Base-by-base conservation (phyloP, 1,140 invertebrate species). In the Calliphora vicina region DNA sequence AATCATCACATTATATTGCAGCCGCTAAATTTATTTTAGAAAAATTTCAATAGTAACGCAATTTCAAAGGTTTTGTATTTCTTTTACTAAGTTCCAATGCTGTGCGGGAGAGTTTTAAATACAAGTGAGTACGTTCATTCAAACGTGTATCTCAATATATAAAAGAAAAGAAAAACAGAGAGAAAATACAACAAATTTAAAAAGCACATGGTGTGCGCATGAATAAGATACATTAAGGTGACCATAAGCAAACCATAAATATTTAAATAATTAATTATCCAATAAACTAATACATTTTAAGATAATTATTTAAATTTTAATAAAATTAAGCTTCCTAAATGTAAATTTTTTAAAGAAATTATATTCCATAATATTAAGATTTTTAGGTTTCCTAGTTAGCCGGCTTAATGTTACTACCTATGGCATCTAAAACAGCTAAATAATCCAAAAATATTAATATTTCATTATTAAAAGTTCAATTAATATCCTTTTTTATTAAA, bases 131-230 rank as follows among this genome's bases (percentile, higher is more conserved):
- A 57, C n/a, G 6, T 57, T n/a, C 10, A 35, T 35, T 35, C n/a
- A n/a, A n/a, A 35, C 35, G 35, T 35, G 35, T 35, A 35, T 57
- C 50, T 57, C 50, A 57, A 57, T 57, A 57, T 6, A 57, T 57
- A 57, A 57, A 76, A 76, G 6, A 35, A 35, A 35, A 2, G 0
- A 35, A 35, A 35, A 35, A 35, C 35, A 26, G 73, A 76, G 35
- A 42, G 29, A 42, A 76, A 76, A 76, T 25, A n/a, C 20, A n/a
- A 76, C n/a, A 76, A 76, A 76, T 29, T 20, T 76, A 23, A 42
- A 43, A 88, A 89, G 88, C 88, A 89, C 88, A 89, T 89, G 88
- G 88, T 89, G 88, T 89, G 88, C 88, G 87, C 87, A 89, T 89
- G 88, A 87, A 84, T 84, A 78, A 71, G 71, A 74, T 73, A 84